Percentiles rank a stretch among this genome's conserved stretches.
Evolutionary conservation across 2,888 invertebrate species (phyloP).

Genomic region (Lasius platythorax): DNA sequence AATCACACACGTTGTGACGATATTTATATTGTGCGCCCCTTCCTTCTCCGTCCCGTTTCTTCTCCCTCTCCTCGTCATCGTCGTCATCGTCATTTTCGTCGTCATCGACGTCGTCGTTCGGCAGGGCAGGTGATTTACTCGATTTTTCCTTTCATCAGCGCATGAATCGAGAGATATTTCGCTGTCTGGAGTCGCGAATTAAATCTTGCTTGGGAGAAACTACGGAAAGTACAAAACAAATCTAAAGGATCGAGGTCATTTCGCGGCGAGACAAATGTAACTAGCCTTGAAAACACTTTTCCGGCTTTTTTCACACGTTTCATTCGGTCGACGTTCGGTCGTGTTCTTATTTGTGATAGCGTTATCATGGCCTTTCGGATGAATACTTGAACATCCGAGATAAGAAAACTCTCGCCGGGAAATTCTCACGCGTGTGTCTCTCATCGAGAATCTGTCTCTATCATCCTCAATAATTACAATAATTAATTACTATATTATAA

Average conservation of each 20-base stretch:
- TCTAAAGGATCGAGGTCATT: slow-evolving; percentile 1
- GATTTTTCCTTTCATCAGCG: neutral
- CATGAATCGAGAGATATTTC: neutral
- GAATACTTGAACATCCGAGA: neutral
- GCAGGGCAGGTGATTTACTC: neutral
- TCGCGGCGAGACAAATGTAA: neutral
- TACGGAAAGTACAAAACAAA: neutral
- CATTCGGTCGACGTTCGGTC: neutral
- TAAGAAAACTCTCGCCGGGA: neutral
- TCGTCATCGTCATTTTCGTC: neutral
- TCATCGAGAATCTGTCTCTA: neutral
- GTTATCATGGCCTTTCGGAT: neutral
- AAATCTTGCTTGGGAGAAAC: neutral
- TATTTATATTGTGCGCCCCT: slow-evolving; percentile 40
- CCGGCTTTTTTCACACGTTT: slow-evolving; percentile 10
- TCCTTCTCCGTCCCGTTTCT: slow-evolving; percentile 1
- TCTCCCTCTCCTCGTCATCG: neutral
- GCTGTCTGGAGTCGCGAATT: neutral
- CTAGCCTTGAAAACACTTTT: slow-evolving; percentile 29
- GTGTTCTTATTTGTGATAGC: neutral
- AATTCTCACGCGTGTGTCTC: neutral
- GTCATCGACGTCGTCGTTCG: no score
- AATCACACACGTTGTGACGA: slow-evolving; percentile 19
- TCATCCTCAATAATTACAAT: neutral
- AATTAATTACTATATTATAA: neutral